phyloP scores from a whole-genome alignment of 2,113 vertebrate genomes.

The Nannobrachium achirus region DNA sequence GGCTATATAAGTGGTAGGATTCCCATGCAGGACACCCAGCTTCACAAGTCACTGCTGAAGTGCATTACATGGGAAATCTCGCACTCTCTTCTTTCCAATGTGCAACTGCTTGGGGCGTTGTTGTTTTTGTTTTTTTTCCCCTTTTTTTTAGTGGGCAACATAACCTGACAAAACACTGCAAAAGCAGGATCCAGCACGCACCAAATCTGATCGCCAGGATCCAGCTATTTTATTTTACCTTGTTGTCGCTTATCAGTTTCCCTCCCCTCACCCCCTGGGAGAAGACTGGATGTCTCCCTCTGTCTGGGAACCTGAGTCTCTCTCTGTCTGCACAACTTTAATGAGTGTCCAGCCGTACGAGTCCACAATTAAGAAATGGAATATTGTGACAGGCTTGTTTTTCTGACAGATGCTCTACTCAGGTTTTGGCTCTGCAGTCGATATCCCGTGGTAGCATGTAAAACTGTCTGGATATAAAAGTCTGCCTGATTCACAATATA shows the following conservation, averaged over 20 bases:
- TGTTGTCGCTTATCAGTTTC: conserved; percentile 33
- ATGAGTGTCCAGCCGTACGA: conserved; percentile 29
- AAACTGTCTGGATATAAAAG: conserved; percentile 44
- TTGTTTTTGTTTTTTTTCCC: conserved; percentile 1
- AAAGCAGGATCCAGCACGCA: conserved; percentile 41
- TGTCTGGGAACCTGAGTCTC: not conserved
- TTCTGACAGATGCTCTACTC: conserved; percentile 23
- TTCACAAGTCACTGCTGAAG: conserved; percentile 48
- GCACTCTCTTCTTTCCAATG: conserved; percentile 41
- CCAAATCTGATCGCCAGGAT: conserved; percentile 23
- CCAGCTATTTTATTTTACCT: conserved; percentile 14
- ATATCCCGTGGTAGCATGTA: conserved; percentile 36
- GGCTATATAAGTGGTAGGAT: no score
- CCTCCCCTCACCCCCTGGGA: conserved; percentile 16
- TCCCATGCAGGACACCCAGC: no score
- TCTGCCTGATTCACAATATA: conserved; percentile 30
- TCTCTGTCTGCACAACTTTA: conserved; percentile 8
- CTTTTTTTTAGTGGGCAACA: conserved; percentile 26
- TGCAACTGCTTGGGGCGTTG: conserved; percentile 34
- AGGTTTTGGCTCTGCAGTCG: conserved; percentile 34
- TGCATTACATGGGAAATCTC: conserved; percentile 24
- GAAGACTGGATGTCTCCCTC: conserved; percentile 12
- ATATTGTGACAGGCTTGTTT: conserved; percentile 7
- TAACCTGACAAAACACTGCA: conserved; percentile 19
- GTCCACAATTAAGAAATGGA: conserved; percentile 22